phyloP scores from a whole-genome alignment of 1,140 invertebrate species.

The Caenorhabditis briggsae region DNA sequence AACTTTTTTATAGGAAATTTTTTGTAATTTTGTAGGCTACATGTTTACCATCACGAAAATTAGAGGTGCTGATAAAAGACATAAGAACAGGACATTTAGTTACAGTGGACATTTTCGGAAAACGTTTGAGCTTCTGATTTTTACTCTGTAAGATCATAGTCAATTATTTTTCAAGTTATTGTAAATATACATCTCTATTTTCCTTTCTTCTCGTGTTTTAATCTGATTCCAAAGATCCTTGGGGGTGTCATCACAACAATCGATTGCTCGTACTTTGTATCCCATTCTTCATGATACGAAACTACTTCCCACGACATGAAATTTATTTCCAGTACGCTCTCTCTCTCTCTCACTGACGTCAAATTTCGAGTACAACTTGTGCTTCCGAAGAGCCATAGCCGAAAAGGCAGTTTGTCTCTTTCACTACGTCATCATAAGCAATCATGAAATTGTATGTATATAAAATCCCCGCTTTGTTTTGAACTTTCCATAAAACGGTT shows the following conservation, averaged over 20 bases:
- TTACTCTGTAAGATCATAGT: too few relatives aligned
- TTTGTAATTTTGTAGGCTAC: too few relatives aligned
- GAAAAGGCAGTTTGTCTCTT: neutral
- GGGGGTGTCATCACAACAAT: neutral
- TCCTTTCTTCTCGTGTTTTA: too few relatives aligned
- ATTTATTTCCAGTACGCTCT: neutral
- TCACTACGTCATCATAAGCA: neutral
- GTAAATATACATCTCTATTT: too few relatives aligned
- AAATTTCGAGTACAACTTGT: neutral
- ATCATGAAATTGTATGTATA: neutral
- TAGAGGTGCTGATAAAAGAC: too few relatives aligned
- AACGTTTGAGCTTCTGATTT: too few relatives aligned
- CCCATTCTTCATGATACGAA: neutral
- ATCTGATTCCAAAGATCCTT: neutral
- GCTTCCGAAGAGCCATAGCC: neutral
- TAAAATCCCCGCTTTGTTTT: neutral
- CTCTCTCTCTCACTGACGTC: neutral
- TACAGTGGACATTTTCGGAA: too few relatives aligned
- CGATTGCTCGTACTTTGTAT: neutral
- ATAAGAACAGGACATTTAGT: too few relatives aligned
- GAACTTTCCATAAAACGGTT: slow-evolving; percentile 36
- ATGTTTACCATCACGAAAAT: too few relatives aligned
- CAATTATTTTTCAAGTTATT: too few relatives aligned
- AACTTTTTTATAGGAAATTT: too few relatives aligned
- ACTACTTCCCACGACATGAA: slow-evolving; percentile 10